Conservation (phyloP, 2,113 vertebrate genomes). For the Callithrix jacchus region DNA sequence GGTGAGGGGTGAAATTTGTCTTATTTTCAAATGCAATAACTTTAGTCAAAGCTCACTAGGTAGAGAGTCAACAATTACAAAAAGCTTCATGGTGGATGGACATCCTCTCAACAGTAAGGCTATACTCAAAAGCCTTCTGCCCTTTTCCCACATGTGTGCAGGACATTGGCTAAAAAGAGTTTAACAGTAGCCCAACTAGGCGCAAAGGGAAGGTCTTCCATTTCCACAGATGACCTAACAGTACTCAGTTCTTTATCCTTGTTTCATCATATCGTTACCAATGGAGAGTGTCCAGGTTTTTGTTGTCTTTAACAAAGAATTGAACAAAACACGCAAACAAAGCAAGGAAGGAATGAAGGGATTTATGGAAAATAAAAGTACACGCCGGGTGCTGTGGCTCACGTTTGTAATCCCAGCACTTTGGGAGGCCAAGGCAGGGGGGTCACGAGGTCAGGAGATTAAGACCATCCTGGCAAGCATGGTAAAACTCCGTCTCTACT, state of each 20-base stretch:
- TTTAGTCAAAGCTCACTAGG: neutral
- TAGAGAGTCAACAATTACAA: neutral
- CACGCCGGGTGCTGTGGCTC: no score
- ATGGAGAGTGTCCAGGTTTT: no score
- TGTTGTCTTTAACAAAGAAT: no score
- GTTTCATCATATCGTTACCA: neutral
- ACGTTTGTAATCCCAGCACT: neutral
- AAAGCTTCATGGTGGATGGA: neutral
- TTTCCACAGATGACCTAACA: neutral
- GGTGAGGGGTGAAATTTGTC: neutral
- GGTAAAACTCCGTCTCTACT: neutral
- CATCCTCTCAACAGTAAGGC: neutral
- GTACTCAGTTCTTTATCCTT: neutral
- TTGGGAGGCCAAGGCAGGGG: neutral
- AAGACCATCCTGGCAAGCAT: neutral
- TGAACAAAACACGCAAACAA: no score
- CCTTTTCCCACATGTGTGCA: no score
- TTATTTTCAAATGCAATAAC: neutral
- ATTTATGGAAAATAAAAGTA: no score
- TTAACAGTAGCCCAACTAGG: neutral
- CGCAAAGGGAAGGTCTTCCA: neutral
- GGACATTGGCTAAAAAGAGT: neutral
- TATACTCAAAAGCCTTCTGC: neutral
- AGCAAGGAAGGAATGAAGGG: no score
- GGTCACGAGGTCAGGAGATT: neutral